A percentile compares a stretch with the other conserved stretches of the same genome.
Conservation (phyloP, 2,797 vertebrate genomes). For the Catamblyrhynchus diadema region DNA sequence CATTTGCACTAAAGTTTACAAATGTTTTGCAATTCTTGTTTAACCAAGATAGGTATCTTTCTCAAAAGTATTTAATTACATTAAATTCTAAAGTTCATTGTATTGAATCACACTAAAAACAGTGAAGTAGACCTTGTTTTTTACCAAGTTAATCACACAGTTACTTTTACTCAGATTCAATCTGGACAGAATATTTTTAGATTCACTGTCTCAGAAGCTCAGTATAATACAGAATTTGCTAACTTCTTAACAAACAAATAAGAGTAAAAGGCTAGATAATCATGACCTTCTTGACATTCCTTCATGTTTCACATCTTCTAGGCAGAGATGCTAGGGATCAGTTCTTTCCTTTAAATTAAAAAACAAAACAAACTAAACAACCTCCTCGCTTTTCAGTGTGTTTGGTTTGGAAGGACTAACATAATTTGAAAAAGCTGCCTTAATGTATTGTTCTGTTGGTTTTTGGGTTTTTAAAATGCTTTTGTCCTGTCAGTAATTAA, state of each 20-base stretch:
- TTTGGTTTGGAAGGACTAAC: background rate
- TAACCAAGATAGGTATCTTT: background rate
- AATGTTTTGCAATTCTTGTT: background rate
- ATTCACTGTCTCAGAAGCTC: background rate
- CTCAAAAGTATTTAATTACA: background rate
- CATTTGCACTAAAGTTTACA: background rate
- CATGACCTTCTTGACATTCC: background rate
- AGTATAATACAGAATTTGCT: background rate
- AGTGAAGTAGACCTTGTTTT: background rate
- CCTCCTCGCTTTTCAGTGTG: background rate
- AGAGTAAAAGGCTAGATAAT: background rate
- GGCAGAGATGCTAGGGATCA: background rate
- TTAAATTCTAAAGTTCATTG: background rate
- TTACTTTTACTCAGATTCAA: background rate
- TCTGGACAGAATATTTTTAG: background rate
- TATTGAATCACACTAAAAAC: background rate
- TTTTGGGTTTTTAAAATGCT: background rate
- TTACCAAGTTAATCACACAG: background rate
- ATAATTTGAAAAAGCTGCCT: background rate
- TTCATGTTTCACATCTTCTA: background rate
- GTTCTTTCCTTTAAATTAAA: background rate
- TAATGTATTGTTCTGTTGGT: background rate
- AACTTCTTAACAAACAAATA: background rate
- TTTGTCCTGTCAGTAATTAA: background rate
- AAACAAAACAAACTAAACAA: background rate